Evolutionary conservation across 2,797 vertebrate species (phyloP).

Genomic region (Lacerta bilineata): DNA sequence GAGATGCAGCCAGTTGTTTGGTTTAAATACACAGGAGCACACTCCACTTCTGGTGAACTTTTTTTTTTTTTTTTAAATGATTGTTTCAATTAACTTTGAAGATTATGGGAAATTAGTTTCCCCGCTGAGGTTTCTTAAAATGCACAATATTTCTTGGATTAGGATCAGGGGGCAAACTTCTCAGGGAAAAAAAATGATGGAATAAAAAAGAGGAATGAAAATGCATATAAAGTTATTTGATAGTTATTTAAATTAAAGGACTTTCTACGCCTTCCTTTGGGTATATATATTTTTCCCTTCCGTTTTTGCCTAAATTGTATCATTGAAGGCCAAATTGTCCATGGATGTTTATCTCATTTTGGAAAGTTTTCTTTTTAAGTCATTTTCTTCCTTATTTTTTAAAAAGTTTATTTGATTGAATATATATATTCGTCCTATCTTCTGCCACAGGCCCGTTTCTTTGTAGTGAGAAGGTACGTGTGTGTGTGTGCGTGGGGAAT

Average conservation of each 20-base stretch:
- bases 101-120: not conserved
- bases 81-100: not conserved
- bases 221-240: constrained; percentile 26
- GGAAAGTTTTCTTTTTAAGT: constrained; percentile 28
- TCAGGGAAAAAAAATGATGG: not conserved
- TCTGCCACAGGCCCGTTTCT: constrained; percentile 46
- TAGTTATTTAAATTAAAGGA: not conserved
- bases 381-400: not conserved
- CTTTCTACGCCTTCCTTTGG: not conserved
- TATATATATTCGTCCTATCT: constrained; percentile 42
- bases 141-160: not conserved
- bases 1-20: too few species aligned
- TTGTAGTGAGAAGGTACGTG: constrained; percentile 57
- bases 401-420: not conserved
- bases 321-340: constrained; percentile 22
- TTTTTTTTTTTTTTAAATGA: too few species aligned
- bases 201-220: not conserved
- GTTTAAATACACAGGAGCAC: not conserved
- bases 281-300: too few species aligned
- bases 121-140: not conserved
- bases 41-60: not conserved
- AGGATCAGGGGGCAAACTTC: too few species aligned
- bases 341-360: constrained; percentile 46
- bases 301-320: not conserved
- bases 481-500: constrained; percentile 36